These are phyloP conservation scores for Philaethria dido DNA, from an alignment of 2,888 invertebrate species.

Conservation along the genomic window DNA sequence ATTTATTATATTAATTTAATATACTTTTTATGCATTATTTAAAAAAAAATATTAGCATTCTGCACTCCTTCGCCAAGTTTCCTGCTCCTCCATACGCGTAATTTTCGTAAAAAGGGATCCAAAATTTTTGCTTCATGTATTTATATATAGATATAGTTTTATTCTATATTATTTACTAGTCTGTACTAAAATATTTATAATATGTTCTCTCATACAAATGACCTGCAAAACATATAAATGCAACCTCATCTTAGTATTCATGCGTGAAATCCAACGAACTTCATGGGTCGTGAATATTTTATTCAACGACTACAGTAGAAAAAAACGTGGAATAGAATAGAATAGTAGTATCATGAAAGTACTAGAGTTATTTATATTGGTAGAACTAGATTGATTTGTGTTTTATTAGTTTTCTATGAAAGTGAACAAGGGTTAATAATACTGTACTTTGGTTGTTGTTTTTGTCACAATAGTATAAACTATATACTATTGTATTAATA, in stretches of 20 bases:
- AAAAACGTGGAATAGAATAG: not conserved
- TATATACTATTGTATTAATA: too few relatives aligned
- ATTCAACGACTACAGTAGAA: not conserved
- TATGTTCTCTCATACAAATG: not conserved
- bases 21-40: too few relatives aligned
- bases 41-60: too few relatives aligned
- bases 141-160: not conserved
- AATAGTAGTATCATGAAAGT: not conserved
- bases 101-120: too few relatives aligned
- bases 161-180: not conserved
- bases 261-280: not conserved
- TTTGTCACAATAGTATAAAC: too few relatives aligned
- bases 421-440: not conserved
- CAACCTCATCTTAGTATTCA: not conserved
- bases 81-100: too few relatives aligned
- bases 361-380: too few relatives aligned
- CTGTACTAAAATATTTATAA: not conserved
- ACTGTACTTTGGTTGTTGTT: too few relatives aligned
- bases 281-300: not conserved
- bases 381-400: too few relatives aligned
- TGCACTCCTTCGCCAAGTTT: too few relatives aligned
- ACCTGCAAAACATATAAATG: not conserved
- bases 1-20: too few relatives aligned
- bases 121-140: too few relatives aligned
- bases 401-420: not conserved